phyloP scores from a whole-genome alignment of 23 tunicate species.

The Trididemnum nubilum region DNA sequence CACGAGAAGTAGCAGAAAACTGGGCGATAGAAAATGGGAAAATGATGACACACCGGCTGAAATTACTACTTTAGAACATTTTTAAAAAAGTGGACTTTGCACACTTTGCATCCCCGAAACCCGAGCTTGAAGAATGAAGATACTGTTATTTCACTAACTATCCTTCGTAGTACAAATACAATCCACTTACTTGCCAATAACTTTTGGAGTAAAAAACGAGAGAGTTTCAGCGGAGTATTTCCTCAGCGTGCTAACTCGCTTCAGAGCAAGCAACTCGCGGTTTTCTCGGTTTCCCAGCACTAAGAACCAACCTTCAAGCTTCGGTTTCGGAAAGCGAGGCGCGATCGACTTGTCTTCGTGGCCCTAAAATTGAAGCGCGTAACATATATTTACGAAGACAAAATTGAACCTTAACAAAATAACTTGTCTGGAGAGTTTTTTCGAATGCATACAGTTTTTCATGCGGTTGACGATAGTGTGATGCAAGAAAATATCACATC shows the following conservation, averaged over 20 bases:
- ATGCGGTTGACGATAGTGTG: no score
- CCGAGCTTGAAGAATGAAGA: no score
- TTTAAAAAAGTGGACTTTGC: no score
- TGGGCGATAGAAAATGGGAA: no score
- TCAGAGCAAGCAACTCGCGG: constrained; percentile 78
- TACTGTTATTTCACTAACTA: no score
- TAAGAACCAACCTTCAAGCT: constrained; percentile 96
- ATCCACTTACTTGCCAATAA: constrained; percentile 54
- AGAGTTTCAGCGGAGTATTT: constrained; percentile 54
- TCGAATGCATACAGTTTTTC: background rate
- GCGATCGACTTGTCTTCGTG: constrained; percentile 59
- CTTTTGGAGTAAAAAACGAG: constrained; percentile 58
- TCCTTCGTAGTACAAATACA: no score
- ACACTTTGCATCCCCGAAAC: no score
- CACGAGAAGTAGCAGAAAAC: no score
- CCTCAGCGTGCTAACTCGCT: constrained; percentile 68
- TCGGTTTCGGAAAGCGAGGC: constrained; percentile 94
- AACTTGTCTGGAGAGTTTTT: background rate
- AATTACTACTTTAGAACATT: no score
- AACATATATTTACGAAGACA: background rate
- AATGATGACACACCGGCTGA: no score
- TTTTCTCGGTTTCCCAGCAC: constrained; percentile 65
- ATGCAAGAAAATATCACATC: no score
- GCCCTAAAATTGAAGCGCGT: constrained; percentile 1
- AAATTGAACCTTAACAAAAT: background rate